Conservation (phyloP, 2,888 invertebrate species). For the Tinea semifulvella region DNA sequence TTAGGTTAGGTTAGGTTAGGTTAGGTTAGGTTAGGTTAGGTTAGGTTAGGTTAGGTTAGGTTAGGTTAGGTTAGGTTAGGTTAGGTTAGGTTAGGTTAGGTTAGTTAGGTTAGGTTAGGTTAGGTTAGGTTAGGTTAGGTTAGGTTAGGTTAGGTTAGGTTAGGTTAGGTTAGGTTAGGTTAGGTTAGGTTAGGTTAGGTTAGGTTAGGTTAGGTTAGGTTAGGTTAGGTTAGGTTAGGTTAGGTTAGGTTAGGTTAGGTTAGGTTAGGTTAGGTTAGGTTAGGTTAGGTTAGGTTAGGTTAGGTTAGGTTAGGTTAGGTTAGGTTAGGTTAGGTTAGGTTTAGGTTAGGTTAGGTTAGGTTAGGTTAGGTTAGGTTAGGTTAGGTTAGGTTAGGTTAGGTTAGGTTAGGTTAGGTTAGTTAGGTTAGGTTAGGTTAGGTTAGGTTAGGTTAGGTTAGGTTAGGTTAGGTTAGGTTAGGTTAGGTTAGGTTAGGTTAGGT, state of each 20-base stretch:
- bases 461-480: constrained; percentile 14
- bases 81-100: constrained; percentile 6
- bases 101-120: constrained; percentile 14
- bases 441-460: constrained; percentile 14
- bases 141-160: constrained; percentile 15
- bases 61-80: constrained; percentile 11
- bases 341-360: constrained; percentile 13
- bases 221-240: constrained; percentile 14
- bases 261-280: constrained; percentile 12
- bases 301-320: constrained; percentile 4
- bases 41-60: constrained; percentile 17
- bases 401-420: constrained; percentile 12
- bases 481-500: constrained; percentile 15
- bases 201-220: constrained; percentile 15
- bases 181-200: constrained; percentile 15
- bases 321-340: constrained; percentile 7
- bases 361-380: constrained; percentile 14
- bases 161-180: constrained; percentile 15
- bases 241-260: constrained; percentile 14
- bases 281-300: constrained; percentile 7
- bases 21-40: constrained; percentile 16
- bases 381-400: constrained; percentile 14
- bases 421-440: constrained; percentile 14
- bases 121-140: constrained; percentile 15
- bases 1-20: constrained; percentile 10